Conservation (phyloP, 2,113 vertebrate genomes). For the Epinephelus moara region DNA sequence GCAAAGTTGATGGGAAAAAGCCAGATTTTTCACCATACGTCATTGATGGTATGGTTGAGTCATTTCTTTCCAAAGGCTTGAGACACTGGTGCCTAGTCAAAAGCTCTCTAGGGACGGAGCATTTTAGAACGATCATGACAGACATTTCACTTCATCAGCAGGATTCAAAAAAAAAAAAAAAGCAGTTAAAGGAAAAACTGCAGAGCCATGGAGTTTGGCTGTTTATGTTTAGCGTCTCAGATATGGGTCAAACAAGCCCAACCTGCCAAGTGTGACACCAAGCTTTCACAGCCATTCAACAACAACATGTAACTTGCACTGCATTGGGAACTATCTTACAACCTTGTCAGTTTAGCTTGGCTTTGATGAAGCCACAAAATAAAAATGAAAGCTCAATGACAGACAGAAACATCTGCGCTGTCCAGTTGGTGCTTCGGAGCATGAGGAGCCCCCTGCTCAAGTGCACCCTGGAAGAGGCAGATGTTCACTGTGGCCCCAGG, state of each 20-base stretch:
- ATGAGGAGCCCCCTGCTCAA: constrained; percentile 57
- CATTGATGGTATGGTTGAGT: constrained; percentile 47
- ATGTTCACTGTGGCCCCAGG: constrained; percentile 82
- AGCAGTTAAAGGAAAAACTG: constrained; percentile 70
- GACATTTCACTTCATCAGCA: constrained; percentile 73
- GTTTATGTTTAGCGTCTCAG: constrained; percentile 73
- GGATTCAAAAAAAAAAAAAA: constrained; percentile 54
- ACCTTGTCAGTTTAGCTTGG: constrained; percentile 39
- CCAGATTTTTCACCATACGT: constrained; percentile 27
- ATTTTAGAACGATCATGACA: constrained; percentile 55
- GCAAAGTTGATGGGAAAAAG: constrained; percentile 22
- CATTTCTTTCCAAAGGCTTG: constrained; percentile 60
- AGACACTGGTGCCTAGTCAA: constrained; percentile 39
- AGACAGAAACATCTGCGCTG: constrained; percentile 65
- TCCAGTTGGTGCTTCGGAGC: constrained; percentile 62
- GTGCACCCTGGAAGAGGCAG: constrained; percentile 78
- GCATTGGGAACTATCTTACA: constrained; percentile 13
- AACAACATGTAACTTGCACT: constrained; percentile 22
- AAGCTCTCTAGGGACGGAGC: constrained; percentile 29
- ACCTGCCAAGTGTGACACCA: constrained; percentile 59
- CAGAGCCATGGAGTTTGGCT: constrained; percentile 72
- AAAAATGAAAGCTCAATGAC: constrained; percentile 59
- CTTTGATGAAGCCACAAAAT: constrained; percentile 49
- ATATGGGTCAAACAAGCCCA: constrained; percentile 77
- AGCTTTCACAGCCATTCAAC: constrained; percentile 30